A percentile compares a stretch with the other conserved stretches of the same genome.
Evolutionary conservation across 2,797 vertebrate genomes (phyloP).

Genomic region (Sebastes hubbsi): DNA sequence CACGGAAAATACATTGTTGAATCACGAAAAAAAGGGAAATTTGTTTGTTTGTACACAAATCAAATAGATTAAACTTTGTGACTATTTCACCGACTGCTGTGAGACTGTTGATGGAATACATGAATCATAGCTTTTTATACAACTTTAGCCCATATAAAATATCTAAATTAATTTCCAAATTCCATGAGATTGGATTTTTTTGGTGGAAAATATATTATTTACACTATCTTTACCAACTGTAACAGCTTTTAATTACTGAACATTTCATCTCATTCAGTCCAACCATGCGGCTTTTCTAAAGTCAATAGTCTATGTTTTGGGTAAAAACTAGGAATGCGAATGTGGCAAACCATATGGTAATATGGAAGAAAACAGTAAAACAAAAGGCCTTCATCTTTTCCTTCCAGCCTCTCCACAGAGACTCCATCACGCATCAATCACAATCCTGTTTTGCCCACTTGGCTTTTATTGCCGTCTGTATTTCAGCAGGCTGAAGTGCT

Average conservation of each 20-base stretch:
- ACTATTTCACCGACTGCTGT: too few species aligned
- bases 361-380: not conserved
- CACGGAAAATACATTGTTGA: too few species aligned
- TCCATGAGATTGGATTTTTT: not conserved
- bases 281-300: not conserved
- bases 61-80: too few species aligned
- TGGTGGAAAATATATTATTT: not conserved
- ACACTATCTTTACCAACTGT: not conserved
- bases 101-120: too few species aligned
- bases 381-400: not conserved
- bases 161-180: not conserved
- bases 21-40: too few species aligned
- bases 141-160: not conserved
- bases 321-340: not conserved
- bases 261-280: not conserved
- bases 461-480: conserved; percentile 51
- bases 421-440: conserved; percentile 35
- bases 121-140: not conserved
- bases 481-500: conserved; percentile 46
- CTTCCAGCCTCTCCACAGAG: conserved; percentile 4
- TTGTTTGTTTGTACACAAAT: accelerated
- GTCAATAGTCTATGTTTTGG: not conserved
- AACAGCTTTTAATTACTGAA: not conserved
- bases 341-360: not conserved
- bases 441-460: conserved; percentile 37